Base-by-base conservation (phyloP, 2,888 invertebrate species). In the Drosophila tanythrix region DNA sequence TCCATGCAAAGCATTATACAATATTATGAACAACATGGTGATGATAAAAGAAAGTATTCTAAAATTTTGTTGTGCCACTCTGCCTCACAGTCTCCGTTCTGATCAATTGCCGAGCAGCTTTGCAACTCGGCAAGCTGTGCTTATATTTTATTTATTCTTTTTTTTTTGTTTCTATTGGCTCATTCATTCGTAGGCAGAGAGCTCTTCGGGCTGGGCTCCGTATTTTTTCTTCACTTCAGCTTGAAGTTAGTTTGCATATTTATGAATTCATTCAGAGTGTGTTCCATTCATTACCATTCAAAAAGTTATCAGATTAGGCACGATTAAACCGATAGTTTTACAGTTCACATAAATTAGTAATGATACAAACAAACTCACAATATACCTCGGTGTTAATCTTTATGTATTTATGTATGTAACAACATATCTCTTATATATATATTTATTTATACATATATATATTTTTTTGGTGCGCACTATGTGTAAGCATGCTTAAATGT, bases 211-310 rank as follows among this genome's bases (percentile, higher is more conserved):
- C 40, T 10, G 25, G 21, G 43, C 13, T 35, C n/a, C 48, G 31
- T 38, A 29, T 21, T 13, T 27, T 46, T 31, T 29, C 46, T 35
- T 29, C 31, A 46, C 15, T 25, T 46, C 31, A 55, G 53, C 38
- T 43, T 48, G 52, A 50, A 31, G 25, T 57, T 70, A 56, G 59
- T 70, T 83, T 81, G 72, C 72, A 81, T 82, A 82, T 83, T 83
- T 77, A 82, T 77, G 66, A 73, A 70, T 70, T 74, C 72, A 82
- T 82, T 83, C 59, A 77, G 63, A 50, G 15, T 15, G 46, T 29
- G 29, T 21, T 57, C 76, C 72, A 81, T 80, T 81, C 83, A 80
- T 70, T 76, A 74, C 56, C 72, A 51, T 52, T 70, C 57, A 56
- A 65, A 52, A 62, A 58, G 67, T 70, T 66, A 79, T 81, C 79